Evolutionary conservation across 2,797 vertebrate genomes (phyloP).

Genomic region (Siniperca undulata): DNA sequence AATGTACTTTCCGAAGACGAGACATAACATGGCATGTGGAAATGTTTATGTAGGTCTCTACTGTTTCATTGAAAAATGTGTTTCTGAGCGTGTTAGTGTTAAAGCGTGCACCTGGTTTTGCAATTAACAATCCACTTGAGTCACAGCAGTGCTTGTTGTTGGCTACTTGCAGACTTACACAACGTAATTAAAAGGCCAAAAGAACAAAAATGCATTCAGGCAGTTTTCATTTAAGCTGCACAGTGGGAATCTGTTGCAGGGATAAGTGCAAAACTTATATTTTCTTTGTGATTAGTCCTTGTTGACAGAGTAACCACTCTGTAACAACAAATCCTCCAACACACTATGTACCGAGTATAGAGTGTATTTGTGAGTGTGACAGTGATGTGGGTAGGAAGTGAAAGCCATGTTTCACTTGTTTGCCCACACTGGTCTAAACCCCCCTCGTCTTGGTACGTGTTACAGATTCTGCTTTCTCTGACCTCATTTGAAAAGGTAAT

Average conservation of each 20-base stretch:
- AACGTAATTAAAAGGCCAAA: constrained; percentile 38
- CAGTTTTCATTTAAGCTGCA: constrained; percentile 19
- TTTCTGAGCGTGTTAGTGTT: constrained; percentile 8
- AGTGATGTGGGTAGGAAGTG: background rate
- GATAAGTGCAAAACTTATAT: background rate
- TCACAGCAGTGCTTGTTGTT: constrained; percentile 42
- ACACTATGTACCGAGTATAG: background rate
- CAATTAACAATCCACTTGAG: constrained; percentile 36
- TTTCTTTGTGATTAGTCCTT: background rate
- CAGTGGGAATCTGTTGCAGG: constrained; percentile 5
- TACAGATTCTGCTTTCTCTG: background rate
- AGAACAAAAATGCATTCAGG: constrained; percentile 27
- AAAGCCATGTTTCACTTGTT: background rate
- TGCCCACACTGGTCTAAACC: background rate
- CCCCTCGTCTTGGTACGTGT: too few relatives aligned
- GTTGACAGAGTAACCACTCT: background rate
- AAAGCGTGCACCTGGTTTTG: constrained; percentile 27
- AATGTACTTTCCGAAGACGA: constrained; percentile 88
- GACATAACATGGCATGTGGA: constrained; percentile 67
- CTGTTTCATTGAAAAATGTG: constrained; percentile 45
- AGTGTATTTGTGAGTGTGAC: background rate
- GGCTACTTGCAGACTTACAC: constrained; percentile 22
- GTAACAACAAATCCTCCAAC: background rate
- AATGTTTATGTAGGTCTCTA: constrained; percentile 32
- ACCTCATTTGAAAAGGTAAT: background rate